Evolutionary conservation across 1,140 invertebrate species (phyloP), one percentile per base, ranked within the genome.

Genomic region (Bombus picipes): DNA sequence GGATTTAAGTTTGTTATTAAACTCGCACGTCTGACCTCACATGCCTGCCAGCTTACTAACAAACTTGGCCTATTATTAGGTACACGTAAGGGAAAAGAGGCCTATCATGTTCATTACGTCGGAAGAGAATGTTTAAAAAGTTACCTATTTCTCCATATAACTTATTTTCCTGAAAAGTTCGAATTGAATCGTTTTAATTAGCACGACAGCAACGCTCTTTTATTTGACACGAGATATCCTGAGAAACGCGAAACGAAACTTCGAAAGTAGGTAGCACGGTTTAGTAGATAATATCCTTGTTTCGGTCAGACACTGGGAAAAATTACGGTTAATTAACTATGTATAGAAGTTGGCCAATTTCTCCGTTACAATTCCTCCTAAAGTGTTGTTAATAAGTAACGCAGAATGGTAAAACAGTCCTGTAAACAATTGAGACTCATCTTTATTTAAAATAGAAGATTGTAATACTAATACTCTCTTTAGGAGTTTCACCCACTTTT

Each of bases 1-100:
- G 59, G 71, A 85, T 81, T 75, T 75, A 81, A 85, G 62, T 85
- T 85, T 68, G 59, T 74, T 81, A 85, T 85, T 81, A 85, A 81
- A 81, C 84, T 85, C 41, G 65, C 71, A 41, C 70, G 71, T 57
- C 70, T 81, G 79, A 81, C 71, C 57, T 53, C 25, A 22, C 22
- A 47, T 62, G 3, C 10, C 28, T 5, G 25, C 28, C 10, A 75
- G 75, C 59, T 85, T 75, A 2, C 57, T 34, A 75, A 81, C 43
- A 57, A 85, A 81, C 71, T 85, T 80, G 18, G 68, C 10, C 53
- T 41, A 53, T 68, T n/a, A n/a, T 43, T 32, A 41, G 5, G 66
- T 5, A 22, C 25, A 43, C 66, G 25, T 43, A 28, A 9, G 32
- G 32, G 65, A 2, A 34, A 34, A 18, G 18, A 77, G 37, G 37